Evolutionary conservation across 2,888 invertebrate species (phyloP).

Genomic region (Pseudoips prasinana): DNA sequence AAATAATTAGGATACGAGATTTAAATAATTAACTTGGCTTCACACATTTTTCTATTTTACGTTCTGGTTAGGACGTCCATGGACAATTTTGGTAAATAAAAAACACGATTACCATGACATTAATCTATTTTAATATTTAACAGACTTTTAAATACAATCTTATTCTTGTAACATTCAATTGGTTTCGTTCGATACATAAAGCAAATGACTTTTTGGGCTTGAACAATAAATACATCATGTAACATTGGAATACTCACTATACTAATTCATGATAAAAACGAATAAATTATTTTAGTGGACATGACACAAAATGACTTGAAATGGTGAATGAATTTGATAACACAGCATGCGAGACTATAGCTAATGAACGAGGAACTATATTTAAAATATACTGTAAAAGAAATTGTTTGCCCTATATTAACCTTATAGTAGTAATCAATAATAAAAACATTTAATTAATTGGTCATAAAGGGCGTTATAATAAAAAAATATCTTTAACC

Average conservation of each 20-base stretch:
- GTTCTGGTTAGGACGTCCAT: too few species aligned
- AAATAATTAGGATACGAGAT: too few species aligned
- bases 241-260: conserved; percentile 68
- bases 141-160: conserved; percentile 78
- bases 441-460: conserved; percentile 21
- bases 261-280: conserved; percentile 50
- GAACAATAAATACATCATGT: conserved; percentile 71
- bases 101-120: conserved; percentile 56
- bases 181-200: conserved; percentile 57
- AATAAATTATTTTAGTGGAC: conserved; percentile 55
- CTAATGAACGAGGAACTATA: conserved; percentile 55
- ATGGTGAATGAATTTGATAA: conserved; percentile 40
- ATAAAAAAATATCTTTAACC: conserved; percentile 21
- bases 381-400: conserved; percentile 31
- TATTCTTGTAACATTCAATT: conserved; percentile 67
- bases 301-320: conserved; percentile 70
- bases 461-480: conserved; percentile 14
- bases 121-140: conserved; percentile 69
- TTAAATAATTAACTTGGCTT: too few species aligned
- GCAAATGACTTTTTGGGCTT: conserved; percentile 59
- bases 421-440: conserved; percentile 23
- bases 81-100: too few species aligned
- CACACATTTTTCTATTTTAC: too few species aligned
- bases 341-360: conserved; percentile 51
- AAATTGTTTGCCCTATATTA: conserved; percentile 23